Evolutionary conservation across 2,888 invertebrate genomes (phyloP), one percentile per base, ranked within the genome.

Genomic region (Galeruca laticollis): DNA sequence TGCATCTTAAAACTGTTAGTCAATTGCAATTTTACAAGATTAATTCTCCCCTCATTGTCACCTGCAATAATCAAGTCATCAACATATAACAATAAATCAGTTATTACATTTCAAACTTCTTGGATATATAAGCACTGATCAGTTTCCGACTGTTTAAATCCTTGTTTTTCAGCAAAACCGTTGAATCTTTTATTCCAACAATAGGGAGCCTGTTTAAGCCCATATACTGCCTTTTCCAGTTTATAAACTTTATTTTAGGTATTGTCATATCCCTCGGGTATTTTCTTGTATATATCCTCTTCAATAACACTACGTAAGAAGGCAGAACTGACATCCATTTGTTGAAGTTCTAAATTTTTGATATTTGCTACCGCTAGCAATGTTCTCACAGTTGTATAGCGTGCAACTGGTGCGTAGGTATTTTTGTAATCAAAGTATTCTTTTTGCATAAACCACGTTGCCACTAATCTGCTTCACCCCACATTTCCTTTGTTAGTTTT

Each of bases 151-250:
- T n/a, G n/a, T n/a, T n/a, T n/a, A n/a, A n/a, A n/a, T n/a, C n/a
- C n/a, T n/a, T n/a, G n/a, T n/a, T n/a, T n/a, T n/a, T n/a, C n/a
- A n/a, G n/a, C n/a, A n/a, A n/a, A n/a, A n/a, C n/a, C n/a, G n/a
- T n/a, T n/a, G n/a, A n/a, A n/a, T n/a, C n/a, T n/a, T n/a, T n/a
- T n/a, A n/a, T n/a, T n/a, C n/a, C n/a, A n/a, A n/a, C n/a, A n/a
- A n/a, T n/a, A n/a, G n/a, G n/a, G n/a, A n/a, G n/a, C n/a, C n/a
- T n/a, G n/a, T n/a, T n/a, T n/a, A n/a, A n/a, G n/a, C n/a, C n/a
- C n/a, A n/a, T 82, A 82, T 13, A 82, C 67, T 3, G 72, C 60
- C 67, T 79, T 79, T 9, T 75, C 69, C 3, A 80, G 60, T 72
- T 76, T 78, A 31, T 75, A 63, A 37, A 63, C 63, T 37, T 63